Percentiles rank a stretch among this genome's conserved stretches.
phyloP scores from a whole-genome alignment of 1,140 invertebrate genomes.

The Drosophila insularis region DNA sequence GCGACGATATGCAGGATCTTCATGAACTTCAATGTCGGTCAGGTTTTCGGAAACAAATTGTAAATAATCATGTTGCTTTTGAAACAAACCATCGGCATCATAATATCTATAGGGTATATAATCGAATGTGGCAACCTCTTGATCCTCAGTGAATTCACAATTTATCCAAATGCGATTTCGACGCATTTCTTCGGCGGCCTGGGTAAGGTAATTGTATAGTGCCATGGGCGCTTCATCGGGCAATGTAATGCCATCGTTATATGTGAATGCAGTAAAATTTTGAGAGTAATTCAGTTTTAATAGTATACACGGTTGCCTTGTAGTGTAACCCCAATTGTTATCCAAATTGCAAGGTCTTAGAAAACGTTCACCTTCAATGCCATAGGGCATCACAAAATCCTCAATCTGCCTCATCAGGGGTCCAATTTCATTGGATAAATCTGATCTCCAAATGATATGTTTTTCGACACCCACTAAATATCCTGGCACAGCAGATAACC shows the following conservation, averaged over 20 bases:
- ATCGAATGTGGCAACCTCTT: not conserved
- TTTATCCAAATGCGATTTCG: conserved; percentile 50
- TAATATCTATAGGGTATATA: conserved; percentile 45
- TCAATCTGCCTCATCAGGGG: conserved; percentile 26
- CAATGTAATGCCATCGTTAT: conserved; percentile 26
- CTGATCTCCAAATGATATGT: conserved; percentile 31
- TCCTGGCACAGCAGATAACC: conserved; percentile 35
- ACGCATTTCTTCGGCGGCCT: conserved; percentile 21
- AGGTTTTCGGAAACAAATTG: conserved; percentile 23
- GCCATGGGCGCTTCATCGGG: conserved; percentile 33
- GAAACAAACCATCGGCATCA: conserved; percentile 31
- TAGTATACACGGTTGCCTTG: conserved; percentile 44
- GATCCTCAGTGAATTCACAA: conserved; percentile 10
- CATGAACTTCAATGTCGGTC: not conserved
- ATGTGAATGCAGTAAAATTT: conserved; percentile 38
- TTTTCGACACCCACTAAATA: conserved; percentile 15
- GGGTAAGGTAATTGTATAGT: conserved; percentile 30
- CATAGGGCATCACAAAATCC: conserved; percentile 16
- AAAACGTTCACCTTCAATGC: conserved; percentile 3
- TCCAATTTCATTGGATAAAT: not conserved
- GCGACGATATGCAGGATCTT: conserved; percentile 33
- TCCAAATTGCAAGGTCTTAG: conserved; percentile 49
- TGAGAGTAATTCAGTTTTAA: conserved; percentile 51
- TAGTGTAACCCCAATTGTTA: conserved; percentile 43
- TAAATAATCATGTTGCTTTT: not conserved